Percentiles rank a stretch among this genome's conserved stretches.
These are phyloP conservation scores for Lasiommata megera DNA, from an alignment of 2,888 invertebrate species.

Conservation along the genomic window DNA sequence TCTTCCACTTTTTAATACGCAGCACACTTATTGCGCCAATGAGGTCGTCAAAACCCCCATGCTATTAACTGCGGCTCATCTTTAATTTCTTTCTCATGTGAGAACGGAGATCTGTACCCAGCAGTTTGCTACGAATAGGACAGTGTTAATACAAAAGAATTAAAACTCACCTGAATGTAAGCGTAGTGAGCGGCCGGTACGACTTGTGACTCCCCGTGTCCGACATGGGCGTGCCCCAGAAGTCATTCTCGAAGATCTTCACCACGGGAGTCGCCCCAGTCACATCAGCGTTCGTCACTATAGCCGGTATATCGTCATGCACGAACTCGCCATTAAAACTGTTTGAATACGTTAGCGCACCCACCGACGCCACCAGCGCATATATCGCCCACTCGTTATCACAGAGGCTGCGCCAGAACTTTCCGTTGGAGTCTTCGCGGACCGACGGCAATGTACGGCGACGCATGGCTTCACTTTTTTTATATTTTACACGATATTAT, in stretches of 20 bases:
- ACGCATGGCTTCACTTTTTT: slow-evolving; percentile 54
- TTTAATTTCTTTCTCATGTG: too few relatives aligned
- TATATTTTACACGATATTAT: not conserved
- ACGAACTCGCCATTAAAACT: slow-evolving; percentile 91
- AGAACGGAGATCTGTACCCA: too few relatives aligned
- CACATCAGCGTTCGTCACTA: slow-evolving; percentile 91
- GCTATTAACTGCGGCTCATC: too few relatives aligned
- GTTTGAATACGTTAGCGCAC: slow-evolving; percentile 86
- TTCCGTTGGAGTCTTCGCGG: slow-evolving; percentile 59
- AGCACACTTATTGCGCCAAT: too few relatives aligned
- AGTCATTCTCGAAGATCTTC: slow-evolving; percentile 88
- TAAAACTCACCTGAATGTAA: slow-evolving; percentile 89
- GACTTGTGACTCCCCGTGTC: slow-evolving; percentile 92
- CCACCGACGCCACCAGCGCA: slow-evolving; percentile 83
- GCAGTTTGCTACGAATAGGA: too few relatives aligned
- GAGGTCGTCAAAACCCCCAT: too few relatives aligned
- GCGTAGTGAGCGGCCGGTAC: slow-evolving; percentile 90
- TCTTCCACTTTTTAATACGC: too few relatives aligned
- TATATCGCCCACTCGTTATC: slow-evolving; percentile 83
- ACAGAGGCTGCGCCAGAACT: slow-evolving; percentile 53
- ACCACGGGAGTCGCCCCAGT: slow-evolving; percentile 83
- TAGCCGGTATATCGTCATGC: slow-evolving; percentile 93
- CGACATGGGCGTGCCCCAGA: slow-evolving; percentile 95
- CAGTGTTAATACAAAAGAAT: not conserved
- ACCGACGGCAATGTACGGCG: slow-evolving; percentile 70